phyloP scores from a whole-genome alignment of 2,888 invertebrate species.

The Drosophila cracens region DNA sequence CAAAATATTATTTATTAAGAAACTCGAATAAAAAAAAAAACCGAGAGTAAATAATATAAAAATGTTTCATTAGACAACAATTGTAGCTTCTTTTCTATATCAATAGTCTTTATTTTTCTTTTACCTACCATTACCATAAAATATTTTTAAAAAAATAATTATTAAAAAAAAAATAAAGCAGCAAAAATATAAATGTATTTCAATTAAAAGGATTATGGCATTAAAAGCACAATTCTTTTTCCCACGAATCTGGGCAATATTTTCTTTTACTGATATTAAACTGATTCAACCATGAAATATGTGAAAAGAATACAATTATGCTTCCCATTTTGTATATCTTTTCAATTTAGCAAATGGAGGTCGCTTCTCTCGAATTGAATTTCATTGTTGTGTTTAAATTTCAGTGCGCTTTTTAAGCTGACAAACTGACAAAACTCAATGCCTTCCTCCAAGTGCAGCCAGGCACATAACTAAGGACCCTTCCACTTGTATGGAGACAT shows the following conservation, averaged over 20 bases:
- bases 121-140: too few relatives aligned
- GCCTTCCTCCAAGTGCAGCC: constrained; percentile 33
- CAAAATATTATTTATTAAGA: not conserved
- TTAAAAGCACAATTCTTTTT: not conserved
- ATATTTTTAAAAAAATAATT: not conserved
- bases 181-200: not conserved
- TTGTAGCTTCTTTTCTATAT: not conserved
- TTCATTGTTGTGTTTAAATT: constrained; percentile 36
- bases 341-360: constrained; percentile 16
- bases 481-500: constrained; percentile 4
- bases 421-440: constrained; percentile 36
- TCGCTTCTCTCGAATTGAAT: constrained; percentile 16
- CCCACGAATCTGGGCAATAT: not conserved
- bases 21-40: rapidly evolving
- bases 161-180: not conserved
- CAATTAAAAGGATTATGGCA: not conserved
- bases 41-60: not conserved
- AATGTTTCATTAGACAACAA: not conserved
- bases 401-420: constrained; percentile 37
- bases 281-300: not conserved
- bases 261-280: constrained; percentile 14
- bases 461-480: constrained; percentile 32
- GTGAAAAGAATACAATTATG: not conserved
- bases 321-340: not conserved
- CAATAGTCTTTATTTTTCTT: not conserved